Evolutionary conservation across 2,888 invertebrate species (phyloP), one percentile per base, ranked within the genome.

Genomic region (Leptopilina drosophilae): DNA sequence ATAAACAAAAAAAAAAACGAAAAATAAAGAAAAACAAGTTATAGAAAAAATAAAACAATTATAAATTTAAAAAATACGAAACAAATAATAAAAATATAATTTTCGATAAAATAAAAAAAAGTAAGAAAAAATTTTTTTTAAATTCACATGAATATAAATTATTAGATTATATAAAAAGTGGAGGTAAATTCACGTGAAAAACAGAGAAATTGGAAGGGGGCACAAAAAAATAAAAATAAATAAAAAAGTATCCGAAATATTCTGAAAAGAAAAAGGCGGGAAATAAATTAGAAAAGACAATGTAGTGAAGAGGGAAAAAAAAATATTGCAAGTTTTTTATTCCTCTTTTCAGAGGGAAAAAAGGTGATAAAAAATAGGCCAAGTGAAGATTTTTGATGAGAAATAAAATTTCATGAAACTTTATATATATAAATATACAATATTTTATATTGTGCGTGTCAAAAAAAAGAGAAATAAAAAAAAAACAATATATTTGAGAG

Each of bases 221-320:
- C 49, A 33, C 8, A 69, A 53, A 42, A 66, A 56, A 33, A 73
- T n/a, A 33, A n/a, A n/a, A n/a, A n/a, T n/a, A n/a, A n/a, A n/a
- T n/a, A n/a, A n/a, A n/a, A n/a, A n/a, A n/a, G n/a, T 33, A 33
- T n/a, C 2, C 33, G 65, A 26, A 46, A 49, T 1, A 49, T 49
- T 3, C 49, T 26, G 67, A 46, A 42, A 8, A 62, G 11, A 64
- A 56, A 20, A 33, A 26, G 26, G 64, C n/a, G 53, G 59, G 40
- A 56, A 65, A 53, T 49, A 78, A 75, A 65, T 75, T 76, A 56
- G 56, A 62, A 62, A 62, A 20, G 76, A 75, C 1, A 49, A 73
- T 46, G 46, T 46, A 20, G 46, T 33, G 12, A 40, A 62, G 20
- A 62, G 20, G 40, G 64, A 64, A 49, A 49, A 53, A 64, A 49